These are phyloP conservation scores for Mythimna lalbum DNA, from an alignment of 2,888 invertebrate genomes.

Conservation along the genomic window DNA sequence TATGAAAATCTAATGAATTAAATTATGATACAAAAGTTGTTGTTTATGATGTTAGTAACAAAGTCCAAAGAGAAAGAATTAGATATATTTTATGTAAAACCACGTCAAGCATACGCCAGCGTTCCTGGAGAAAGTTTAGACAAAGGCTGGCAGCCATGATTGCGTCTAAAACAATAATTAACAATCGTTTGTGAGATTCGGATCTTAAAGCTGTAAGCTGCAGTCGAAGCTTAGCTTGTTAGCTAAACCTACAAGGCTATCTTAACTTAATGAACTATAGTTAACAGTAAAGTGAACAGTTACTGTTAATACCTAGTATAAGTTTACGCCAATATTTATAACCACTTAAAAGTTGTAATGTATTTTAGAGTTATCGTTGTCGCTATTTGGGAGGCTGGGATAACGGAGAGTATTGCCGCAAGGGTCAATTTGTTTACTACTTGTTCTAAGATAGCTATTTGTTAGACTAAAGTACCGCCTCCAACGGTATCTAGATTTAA, in stretches of 20 bases:
- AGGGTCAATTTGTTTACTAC: slow-evolving; percentile 40
- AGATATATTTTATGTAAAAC: too few relatives aligned
- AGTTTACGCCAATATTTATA: slow-evolving; percentile 54
- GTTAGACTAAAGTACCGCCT: slow-evolving; percentile 15
- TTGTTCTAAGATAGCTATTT: slow-evolving; percentile 17
- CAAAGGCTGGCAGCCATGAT: slow-evolving; percentile 5
- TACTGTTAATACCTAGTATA: slow-evolving; percentile 46
- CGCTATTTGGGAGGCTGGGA: slow-evolving; percentile 21
- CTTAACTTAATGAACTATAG: slow-evolving; percentile 47
- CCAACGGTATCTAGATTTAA: slow-evolving; percentile 7
- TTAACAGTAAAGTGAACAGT: slow-evolving; percentile 49
- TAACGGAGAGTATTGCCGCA: slow-evolving; percentile 17
- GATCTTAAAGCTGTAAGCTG: slow-evolving; percentile 35
- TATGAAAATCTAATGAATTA: too few relatives aligned
- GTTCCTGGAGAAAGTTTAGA: background rate
- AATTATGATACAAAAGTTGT: too few relatives aligned
- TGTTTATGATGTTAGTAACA: too few relatives aligned
- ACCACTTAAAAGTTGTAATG: slow-evolving; percentile 43
- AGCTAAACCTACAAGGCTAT: slow-evolving; percentile 55
- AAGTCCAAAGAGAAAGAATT: too few relatives aligned
- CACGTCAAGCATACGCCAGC: background rate
- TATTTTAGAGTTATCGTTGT: slow-evolving; percentile 25
- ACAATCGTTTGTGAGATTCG: slow-evolving; percentile 47
- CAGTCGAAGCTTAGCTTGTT: slow-evolving; percentile 29
- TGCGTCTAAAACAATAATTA: slow-evolving; percentile 48